Conservation (phyloP, 1,140 invertebrate species). For the Heliconius nattereri region DNA sequence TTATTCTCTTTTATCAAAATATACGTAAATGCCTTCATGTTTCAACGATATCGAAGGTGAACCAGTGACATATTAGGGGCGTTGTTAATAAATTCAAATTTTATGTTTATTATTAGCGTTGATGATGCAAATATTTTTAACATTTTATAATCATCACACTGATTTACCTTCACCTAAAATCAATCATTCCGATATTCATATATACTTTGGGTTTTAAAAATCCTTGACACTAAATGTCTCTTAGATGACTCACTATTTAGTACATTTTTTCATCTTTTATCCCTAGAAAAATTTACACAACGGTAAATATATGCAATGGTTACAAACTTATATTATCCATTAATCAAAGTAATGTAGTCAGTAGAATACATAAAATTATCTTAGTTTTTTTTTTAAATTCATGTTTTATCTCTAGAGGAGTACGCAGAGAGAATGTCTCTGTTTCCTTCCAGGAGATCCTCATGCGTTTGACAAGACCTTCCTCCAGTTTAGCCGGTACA, state of each 20-base stretch:
- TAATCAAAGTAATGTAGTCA: no score
- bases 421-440: no score
- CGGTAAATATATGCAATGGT: no score
- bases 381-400: no score
- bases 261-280: background rate
- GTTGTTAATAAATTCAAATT: conserved; percentile 15
- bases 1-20: background rate
- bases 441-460: no score
- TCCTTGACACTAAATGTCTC: conserved; percentile 23
- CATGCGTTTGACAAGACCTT: no score
- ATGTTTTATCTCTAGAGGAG: no score
- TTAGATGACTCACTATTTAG: conserved; percentile 22
- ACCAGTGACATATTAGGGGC: conserved; percentile 31
- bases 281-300: background rate
- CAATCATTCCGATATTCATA: background rate
- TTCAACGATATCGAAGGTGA: conserved; percentile 17
- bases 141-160: conserved; percentile 21
- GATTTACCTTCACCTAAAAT: conserved; percentile 26
- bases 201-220: conserved; percentile 8
- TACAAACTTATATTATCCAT: no score
- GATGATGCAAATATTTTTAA: background rate
- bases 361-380: no score
- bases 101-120: conserved; percentile 5
- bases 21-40: conserved; percentile 1
- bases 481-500: no score